phyloP scores from a whole-genome alignment of 1,140 invertebrate genomes.

The Brachionus koreanus region DNA sequence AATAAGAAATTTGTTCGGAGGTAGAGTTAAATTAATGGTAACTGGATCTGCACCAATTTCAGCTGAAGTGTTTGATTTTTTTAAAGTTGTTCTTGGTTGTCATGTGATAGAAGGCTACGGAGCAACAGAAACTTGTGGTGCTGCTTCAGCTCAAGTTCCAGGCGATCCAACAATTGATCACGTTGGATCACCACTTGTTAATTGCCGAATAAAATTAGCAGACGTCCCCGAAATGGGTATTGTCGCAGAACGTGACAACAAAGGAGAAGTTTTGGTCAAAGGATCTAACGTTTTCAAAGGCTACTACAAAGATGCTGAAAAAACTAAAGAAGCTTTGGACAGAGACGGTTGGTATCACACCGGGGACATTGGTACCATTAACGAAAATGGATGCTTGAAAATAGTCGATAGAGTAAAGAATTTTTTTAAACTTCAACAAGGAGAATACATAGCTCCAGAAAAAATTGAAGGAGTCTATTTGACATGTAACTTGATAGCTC shows the following conservation, averaged over 20 bases:
- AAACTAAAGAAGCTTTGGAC: constrained; percentile 59
- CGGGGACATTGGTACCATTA: constrained; percentile 58
- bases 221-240: constrained; percentile 98
- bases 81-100: constrained; percentile 85
- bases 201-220: constrained; percentile 83
- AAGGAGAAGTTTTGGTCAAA: constrained; percentile 70
- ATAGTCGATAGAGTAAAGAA: constrained; percentile 94
- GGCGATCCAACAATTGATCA: constrained; percentile 79
- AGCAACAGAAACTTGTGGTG: constrained; percentile 90
- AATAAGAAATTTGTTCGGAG: constrained; percentile 84
- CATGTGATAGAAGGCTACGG: constrained; percentile 79
- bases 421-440: constrained; percentile 93
- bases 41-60: constrained; percentile 89
- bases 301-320: constrained; percentile 66
- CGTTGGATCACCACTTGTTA: constrained; percentile 86
- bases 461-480: constrained; percentile 97
- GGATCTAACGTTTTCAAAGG: constrained; percentile 73
- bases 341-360: constrained; percentile 60
- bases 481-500: constrained; percentile 82
- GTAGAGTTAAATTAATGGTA: constrained; percentile 75
- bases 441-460: constrained; percentile 96
- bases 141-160: constrained; percentile 82
- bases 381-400: constrained; percentile 62
- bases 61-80: constrained; percentile 83
- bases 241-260: constrained; percentile 64